Percentiles rank a stretch among this genome's conserved stretches.
Evolutionary conservation across 2,797 vertebrate genomes (phyloP).

Genomic region (Staurois parvus): DNA sequence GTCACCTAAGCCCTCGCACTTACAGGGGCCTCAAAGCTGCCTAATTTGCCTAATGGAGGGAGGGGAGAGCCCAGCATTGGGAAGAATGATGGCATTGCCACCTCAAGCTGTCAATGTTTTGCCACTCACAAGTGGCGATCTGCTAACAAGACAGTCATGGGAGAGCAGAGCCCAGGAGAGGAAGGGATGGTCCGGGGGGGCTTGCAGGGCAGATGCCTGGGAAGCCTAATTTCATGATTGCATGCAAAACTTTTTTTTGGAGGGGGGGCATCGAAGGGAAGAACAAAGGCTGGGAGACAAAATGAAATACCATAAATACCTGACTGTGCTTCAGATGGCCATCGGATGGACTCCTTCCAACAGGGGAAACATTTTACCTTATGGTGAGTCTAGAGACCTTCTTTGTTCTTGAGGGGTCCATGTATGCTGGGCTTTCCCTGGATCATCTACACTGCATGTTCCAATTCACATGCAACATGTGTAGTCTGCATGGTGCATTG

Average conservation of each 20-base stretch:
- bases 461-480: slow-evolving; percentile 1
- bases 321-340: slow-evolving; percentile 99
- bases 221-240: slow-evolving; percentile 87
- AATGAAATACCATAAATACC: slow-evolving; percentile 99
- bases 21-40: too few species aligned
- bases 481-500: slow-evolving; percentile 24
- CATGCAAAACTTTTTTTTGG: slow-evolving; percentile 89
- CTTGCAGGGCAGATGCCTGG: slow-evolving; percentile 90
- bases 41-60: too few species aligned
- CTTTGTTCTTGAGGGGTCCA: slow-evolving; percentile 62
- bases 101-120: slow-evolving; percentile 63
- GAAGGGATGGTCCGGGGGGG: too few species aligned
- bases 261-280: slow-evolving; percentile 85
- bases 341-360: slow-evolving; percentile 97
- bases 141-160: slow-evolving; percentile 74
- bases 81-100: slow-evolving; percentile 55
- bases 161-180: slow-evolving; percentile 59
- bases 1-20: too few species aligned
- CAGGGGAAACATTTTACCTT: slow-evolving; percentile 95
- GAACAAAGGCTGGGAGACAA: slow-evolving; percentile 84
- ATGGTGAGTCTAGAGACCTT: slow-evolving; percentile 86
- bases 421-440: neutral
- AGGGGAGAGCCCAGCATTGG: slow-evolving; percentile 12
- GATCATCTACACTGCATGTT: slow-evolving; percentile 5
- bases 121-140: slow-evolving; percentile 83